phyloP scores from a whole-genome alignment of 1,140 invertebrate genomes.

The Pteromalus puparum region DNA sequence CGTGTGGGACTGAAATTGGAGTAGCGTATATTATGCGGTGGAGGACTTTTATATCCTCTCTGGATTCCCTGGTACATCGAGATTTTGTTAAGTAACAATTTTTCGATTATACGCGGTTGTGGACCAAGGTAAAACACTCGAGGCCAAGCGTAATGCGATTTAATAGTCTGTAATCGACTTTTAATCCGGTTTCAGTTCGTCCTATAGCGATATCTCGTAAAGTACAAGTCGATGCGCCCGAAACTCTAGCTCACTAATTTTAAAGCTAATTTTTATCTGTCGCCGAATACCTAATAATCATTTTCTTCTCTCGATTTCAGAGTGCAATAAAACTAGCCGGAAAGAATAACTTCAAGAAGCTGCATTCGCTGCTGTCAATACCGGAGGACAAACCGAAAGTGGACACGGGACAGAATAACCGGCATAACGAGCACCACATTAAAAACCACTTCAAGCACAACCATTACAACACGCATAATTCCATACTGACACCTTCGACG shows the following conservation, averaged over 20 bases:
- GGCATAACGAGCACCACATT: constrained; percentile 74
- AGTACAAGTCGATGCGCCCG: neutral
- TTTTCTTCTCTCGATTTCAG: constrained; percentile 68
- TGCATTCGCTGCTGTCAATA: constrained; percentile 74
- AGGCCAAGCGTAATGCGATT: neutral
- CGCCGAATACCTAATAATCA: too few relatives aligned
- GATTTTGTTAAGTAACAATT: too few relatives aligned
- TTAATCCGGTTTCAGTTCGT: neutral
- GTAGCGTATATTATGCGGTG: too few relatives aligned
- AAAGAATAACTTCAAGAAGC: constrained; percentile 78
- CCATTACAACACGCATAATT: constrained; percentile 73
- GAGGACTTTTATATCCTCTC: too few relatives aligned
- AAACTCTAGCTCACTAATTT: neutral
- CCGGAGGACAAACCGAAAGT: constrained; percentile 78
- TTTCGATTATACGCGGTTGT: neutral
- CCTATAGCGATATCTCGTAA: too few relatives aligned
- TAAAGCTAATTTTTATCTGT: neutral
- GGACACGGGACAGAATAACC: constrained; percentile 77
- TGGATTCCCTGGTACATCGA: too few relatives aligned
- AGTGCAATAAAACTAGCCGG: constrained; percentile 78
- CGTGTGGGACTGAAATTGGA: too few relatives aligned
- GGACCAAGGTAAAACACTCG: neutral
- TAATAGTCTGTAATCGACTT: neutral
- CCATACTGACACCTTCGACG: constrained; percentile 73
- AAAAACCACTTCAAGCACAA: constrained; percentile 75